These are phyloP conservation scores for Gouania willdenowi DNA, from an alignment of 2,797 vertebrate species.

Conservation along the genomic window DNA sequence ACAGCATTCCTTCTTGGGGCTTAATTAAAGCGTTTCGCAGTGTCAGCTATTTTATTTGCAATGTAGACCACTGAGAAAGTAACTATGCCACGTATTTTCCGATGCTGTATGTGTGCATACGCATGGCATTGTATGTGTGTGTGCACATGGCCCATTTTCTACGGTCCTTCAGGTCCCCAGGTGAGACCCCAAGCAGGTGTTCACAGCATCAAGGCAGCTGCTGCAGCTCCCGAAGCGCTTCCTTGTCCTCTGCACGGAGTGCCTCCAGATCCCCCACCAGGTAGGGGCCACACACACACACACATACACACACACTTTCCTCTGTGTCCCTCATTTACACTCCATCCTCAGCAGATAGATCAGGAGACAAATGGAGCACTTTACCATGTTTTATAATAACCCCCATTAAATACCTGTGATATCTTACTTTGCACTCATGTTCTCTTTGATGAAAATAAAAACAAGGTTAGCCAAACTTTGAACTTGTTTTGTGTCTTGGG, in stretches of 20 bases:
- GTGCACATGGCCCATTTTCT: constrained; percentile 8
- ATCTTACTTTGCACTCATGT: constrained; percentile 10
- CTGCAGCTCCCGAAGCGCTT: constrained; percentile 87
- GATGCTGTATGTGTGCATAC: constrained; percentile 11
- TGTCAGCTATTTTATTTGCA: constrained; percentile 20
- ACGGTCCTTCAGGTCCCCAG: constrained; percentile 79
- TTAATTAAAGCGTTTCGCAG: constrained; percentile 20
- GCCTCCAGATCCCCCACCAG: constrained; percentile 88
- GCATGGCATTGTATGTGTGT: neutral
- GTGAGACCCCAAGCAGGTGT: constrained; percentile 82
- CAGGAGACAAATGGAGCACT: constrained; percentile 19
- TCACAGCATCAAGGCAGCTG: constrained; percentile 87
- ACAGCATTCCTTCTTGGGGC: no score
- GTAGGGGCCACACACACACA: constrained; percentile 56
- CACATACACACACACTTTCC: constrained; percentile 2
- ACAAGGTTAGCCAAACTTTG: neutral
- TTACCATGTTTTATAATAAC: constrained; percentile 15
- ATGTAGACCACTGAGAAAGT: constrained; percentile 21
- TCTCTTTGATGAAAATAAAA: neutral
- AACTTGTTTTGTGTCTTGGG: neutral
- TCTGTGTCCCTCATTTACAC: constrained; percentile 28
- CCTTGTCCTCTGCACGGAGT: constrained; percentile 85
- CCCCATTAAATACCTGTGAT: constrained; percentile 11
- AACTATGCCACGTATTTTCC: constrained; percentile 22
- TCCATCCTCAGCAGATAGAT: constrained; percentile 16